Base-by-base conservation (phyloP, 2,888 invertebrate genomes). In the Drosophila formosana region DNA sequence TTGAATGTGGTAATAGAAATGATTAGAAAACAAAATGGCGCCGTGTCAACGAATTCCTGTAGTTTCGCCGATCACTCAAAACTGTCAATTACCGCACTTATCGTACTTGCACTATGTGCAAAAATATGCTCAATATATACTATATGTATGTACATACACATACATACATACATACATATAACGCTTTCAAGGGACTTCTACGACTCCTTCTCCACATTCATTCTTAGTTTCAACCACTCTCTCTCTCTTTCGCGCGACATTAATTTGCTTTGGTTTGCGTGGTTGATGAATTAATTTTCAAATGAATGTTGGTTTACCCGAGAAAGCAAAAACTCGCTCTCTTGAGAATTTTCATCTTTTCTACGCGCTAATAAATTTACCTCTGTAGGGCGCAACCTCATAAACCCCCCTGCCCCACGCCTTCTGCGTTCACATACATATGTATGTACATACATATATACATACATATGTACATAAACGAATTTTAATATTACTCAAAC, bases 321-420 rank as follows among this genome's bases (percentile, higher is more conserved):
- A 7, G 39, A 23, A 3, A 55, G 18, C 43, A 52, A 52, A 52
- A 13, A 39, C 37, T 1, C 39, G 23, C 66, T 69, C 78, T 77
- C 75, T 43, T 13, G 75, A 77, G 75, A 77, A 32, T 77, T 77
- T 46, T 26, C 55, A 34, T 63, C 66, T 68, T 72, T 70, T 80
- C 76, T 71, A 51, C 63, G 64, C 83, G 82, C 83, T 86, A 86
- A 86, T 88, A 86, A 88, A 86, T 88, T 86, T 86, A 88, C 75
- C 82, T 68, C 70, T 52, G 64, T 30, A 64, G 63, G 58, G 60
- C 41, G 23, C 47, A 30, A 11, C 6, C 47, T 39, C 23, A 8
- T 32, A 4, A 11, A 37, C n/a, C 9, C n/a, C 13, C 28, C 18
- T 18, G 18, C 18, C 18, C 18, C 18, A 1, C 18, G 18, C 18